A percentile compares a stretch with the other conserved stretches of the same genome.
Evolutionary conservation across 2,113 vertebrate species (phyloP).

Genomic region (Gnathonemus echidnorhynchus): DNA sequence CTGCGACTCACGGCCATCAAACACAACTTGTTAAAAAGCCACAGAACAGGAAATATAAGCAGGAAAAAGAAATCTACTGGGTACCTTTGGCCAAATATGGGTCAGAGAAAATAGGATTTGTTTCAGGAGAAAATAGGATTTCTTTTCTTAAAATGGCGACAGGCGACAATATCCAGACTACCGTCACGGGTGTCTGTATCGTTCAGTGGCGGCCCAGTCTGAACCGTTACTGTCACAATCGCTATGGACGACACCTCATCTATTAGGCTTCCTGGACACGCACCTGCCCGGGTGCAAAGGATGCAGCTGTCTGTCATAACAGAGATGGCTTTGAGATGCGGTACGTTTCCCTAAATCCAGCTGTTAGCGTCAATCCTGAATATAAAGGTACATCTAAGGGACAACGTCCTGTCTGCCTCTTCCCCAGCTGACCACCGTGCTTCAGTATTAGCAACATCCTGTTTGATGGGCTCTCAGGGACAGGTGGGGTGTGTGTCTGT

Average conservation of each 20-base stretch:
- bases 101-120: not conserved
- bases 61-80: not conserved
- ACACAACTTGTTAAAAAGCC: not conserved
- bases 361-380: not conserved
- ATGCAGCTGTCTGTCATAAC: not conserved
- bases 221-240: not conserved
- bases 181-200: not conserved
- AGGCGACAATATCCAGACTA: not conserved
- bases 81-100: not conserved
- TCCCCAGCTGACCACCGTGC: not conserved
- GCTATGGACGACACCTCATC: not conserved
- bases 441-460: not conserved
- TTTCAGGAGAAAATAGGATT: not conserved
- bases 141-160: not conserved
- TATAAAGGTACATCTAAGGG: not conserved
- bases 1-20: not conserved
- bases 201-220: not conserved
- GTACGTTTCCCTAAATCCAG: constrained; percentile 2
- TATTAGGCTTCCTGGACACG: not conserved
- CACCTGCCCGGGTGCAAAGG: not conserved
- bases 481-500: not conserved
- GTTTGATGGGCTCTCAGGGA: not conserved
- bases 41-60: not conserved
- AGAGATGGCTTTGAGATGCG: not conserved
- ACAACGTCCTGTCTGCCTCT: not conserved